Evolutionary conservation across 2,888 invertebrate species (phyloP).

Genomic region (Drosophila kokeensis): DNA sequence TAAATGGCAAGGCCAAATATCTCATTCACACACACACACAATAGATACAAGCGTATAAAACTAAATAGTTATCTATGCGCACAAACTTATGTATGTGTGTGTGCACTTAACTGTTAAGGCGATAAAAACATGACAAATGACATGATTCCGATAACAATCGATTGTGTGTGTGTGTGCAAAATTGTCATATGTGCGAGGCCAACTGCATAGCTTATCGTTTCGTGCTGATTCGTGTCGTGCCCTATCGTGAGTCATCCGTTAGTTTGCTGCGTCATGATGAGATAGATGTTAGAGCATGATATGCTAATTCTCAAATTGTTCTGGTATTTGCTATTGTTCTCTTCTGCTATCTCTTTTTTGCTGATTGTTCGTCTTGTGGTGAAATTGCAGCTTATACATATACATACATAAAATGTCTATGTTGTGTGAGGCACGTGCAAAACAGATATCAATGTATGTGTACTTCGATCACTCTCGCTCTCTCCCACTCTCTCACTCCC

Average conservation of each 20-base stretch:
- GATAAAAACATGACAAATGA: slow-evolving; percentile 32
- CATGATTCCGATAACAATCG: slow-evolving; percentile 44
- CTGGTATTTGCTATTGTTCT: slow-evolving; percentile 4
- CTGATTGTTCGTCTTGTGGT: slow-evolving; percentile 45
- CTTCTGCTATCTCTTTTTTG: slow-evolving; percentile 34
- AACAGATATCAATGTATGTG: slow-evolving; percentile 10
- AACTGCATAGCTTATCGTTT: slow-evolving; percentile 7
- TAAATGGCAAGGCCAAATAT: slow-evolving; percentile 44
- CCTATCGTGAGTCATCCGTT: slow-evolving; percentile 45
- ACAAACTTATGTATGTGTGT: slow-evolving; percentile 3
- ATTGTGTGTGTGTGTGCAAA: slow-evolving; percentile 38
- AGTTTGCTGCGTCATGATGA: slow-evolving; percentile 49
- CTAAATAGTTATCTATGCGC: slow-evolving; percentile 19
- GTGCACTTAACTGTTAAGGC: slow-evolving; percentile 9
- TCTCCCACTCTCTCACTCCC: not conserved
- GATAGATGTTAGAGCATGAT: slow-evolving; percentile 32
- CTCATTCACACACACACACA: slow-evolving; percentile 11
- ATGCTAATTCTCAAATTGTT: slow-evolving; percentile 46
- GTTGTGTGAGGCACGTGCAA: slow-evolving; percentile 7
- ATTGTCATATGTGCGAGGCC: slow-evolving; percentile 38
- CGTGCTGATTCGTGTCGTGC: slow-evolving; percentile 25
- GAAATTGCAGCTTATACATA: slow-evolving; percentile 49
- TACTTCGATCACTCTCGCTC: slow-evolving; percentile 1
- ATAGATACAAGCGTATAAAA: slow-evolving; percentile 18
- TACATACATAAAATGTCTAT: not conserved